A percentile compares a stretch with the other conserved stretches of the same genome.
Evolutionary conservation across 1,140 invertebrate species (phyloP).

Genomic region (Halyomorpha halys): DNA sequence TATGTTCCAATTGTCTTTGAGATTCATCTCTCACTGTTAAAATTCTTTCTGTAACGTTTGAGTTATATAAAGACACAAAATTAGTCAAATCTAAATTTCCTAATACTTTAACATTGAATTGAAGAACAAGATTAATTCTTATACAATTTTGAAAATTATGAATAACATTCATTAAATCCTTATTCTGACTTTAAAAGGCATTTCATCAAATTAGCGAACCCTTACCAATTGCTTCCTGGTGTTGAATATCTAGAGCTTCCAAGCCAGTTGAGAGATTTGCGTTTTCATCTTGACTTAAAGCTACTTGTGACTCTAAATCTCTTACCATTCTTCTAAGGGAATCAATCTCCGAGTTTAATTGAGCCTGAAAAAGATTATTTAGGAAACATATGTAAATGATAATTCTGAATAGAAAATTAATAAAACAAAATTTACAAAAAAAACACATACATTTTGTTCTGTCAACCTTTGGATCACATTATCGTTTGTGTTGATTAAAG

Average conservation of each 20-base stretch:
- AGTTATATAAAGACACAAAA: no score
- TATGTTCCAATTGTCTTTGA: slow-evolving; percentile 24
- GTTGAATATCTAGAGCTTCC: slow-evolving; percentile 31
- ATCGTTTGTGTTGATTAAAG: no score
- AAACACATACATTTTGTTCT: not conserved
- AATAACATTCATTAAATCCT: no score
- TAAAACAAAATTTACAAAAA: not conserved
- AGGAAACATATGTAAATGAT: not conserved
- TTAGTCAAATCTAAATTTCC: no score
- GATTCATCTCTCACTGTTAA: slow-evolving; percentile 27
- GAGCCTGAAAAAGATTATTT: slow-evolving; percentile 18
- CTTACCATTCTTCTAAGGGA: slow-evolving; percentile 18
- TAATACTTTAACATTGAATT: no score
- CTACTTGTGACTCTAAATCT: slow-evolving; percentile 29
- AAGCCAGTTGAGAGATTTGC: slow-evolving; percentile 32
- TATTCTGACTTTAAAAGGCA: no score
- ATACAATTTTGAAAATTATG: no score
- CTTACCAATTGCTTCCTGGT: slow-evolving; percentile 30
- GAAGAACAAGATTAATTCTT: no score
- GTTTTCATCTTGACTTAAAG: slow-evolving; percentile 31
- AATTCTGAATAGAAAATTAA: no score
- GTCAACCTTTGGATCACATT: not conserved
- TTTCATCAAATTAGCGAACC: not conserved
- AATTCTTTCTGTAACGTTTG: slow-evolving; percentile 29
- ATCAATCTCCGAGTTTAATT: slow-evolving; percentile 22